Base-by-base conservation (phyloP, 2,113 vertebrate species). In the Leiothrix lutea region DNA sequence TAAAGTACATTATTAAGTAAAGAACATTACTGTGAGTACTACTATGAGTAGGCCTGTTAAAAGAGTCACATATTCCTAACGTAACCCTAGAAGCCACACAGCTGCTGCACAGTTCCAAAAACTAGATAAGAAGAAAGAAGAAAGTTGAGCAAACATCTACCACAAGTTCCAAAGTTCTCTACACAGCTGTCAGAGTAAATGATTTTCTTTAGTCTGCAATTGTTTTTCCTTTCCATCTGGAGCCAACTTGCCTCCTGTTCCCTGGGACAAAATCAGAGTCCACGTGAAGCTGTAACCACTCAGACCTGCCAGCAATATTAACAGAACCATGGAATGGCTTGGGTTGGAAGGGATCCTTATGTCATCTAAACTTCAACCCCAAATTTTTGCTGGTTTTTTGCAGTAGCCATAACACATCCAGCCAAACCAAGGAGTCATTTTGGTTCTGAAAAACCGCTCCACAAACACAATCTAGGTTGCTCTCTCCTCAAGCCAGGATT, bases 401-500 rank as follows among this genome's bases (percentile, higher is more conserved):
- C 42, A 60, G 40, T 14, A 80, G 21, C 45, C 24, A 4, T 58
- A 93, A 77, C 29, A 65, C 10, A 7, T 48, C 66, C 91, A 84
- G 38, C 80, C 51, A 97, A 79, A 92, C n/a, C 19, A 31, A 67
- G 69, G 45, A 60, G 23, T 54, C 24, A 12, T 42, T 60, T 81
- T 3, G 11, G 60, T 47, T 95, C 86, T 42, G 44, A 14, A 97
- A 97, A 96, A 94, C 91, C 85, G 67, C 86, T 93, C 84, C 92
- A 91, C 65, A 56, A 86, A 92, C 44, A 72, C 48, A 31, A 8
- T 70, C 90, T 42, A 66, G 67, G 53, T 91, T 96, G 71, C 3
- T 80, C 79, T 95, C 84, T 98, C 97, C 93, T 94, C 38, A 21
- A 21, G 61, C n/a, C 90, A 92, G 91, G 91, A 97, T 97, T 97